Percentiles rank a stretch among this genome's conserved stretches.
Evolutionary conservation across 2,888 invertebrate species (phyloP).

Genomic region (Druceiella hillmani): DNA sequence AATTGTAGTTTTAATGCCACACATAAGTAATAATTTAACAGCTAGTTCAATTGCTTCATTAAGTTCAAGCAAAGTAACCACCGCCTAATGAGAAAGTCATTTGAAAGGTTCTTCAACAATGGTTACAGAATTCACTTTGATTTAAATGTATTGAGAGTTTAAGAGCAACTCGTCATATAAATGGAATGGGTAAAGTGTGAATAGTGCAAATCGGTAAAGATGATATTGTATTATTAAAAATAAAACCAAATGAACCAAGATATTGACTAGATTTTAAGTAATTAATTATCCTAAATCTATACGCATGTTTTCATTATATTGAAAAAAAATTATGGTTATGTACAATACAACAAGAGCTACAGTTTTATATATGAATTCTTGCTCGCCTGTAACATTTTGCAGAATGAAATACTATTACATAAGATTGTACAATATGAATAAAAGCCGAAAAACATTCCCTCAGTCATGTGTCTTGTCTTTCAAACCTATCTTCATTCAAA

Average conservation of each 20-base stretch:
- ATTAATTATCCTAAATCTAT: conserved; percentile 56
- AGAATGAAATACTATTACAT: conserved; percentile 52
- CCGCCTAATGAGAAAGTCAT: no score
- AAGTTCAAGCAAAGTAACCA: no score
- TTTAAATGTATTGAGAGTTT: no score
- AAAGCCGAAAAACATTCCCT: conserved; percentile 54
- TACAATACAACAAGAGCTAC: conserved; percentile 53
- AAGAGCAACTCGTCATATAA: no score
- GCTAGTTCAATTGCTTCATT: no score
- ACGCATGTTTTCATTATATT: conserved; percentile 56
- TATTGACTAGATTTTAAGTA: conserved; percentile 53
- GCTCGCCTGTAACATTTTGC: conserved; percentile 56
- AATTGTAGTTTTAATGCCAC: no score
- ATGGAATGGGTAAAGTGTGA: no score
- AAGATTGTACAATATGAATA: conserved; percentile 56
- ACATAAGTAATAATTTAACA: no score
- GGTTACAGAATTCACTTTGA: no score
- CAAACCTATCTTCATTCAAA: no score
- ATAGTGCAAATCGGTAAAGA: conserved; percentile 53
- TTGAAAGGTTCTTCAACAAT: no score
- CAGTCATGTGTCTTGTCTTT: no score
- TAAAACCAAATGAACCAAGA: conserved; percentile 41
- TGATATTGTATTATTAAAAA: conserved; percentile 53
- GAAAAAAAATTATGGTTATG: conserved; percentile 53
- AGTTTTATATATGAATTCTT: conserved; percentile 56